Evolutionary conservation across 2,113 vertebrate genomes (phyloP), one percentile per base, ranked within the genome.

Genomic region (Seriola rivoliana): DNA sequence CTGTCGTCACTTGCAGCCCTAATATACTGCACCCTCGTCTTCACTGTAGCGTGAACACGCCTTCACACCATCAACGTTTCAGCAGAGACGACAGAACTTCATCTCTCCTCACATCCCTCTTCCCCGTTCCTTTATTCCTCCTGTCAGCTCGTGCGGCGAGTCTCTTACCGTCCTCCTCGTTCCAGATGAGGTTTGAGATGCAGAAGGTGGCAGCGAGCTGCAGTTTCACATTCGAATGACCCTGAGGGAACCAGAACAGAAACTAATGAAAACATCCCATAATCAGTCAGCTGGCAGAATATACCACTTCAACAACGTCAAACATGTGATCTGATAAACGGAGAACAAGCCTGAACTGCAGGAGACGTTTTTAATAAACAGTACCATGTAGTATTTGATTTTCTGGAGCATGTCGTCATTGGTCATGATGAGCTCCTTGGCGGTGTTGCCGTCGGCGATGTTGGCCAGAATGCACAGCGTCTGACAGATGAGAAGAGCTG

Each of bases 341-440:
- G 19, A 63, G 17, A 48, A 17, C 55, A 12, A 34, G n/a, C 1
- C 0, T 50, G 19, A 50, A 17, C 23, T 42, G 48, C n/a, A 50
- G 46, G 23, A 46, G 23, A 21, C 10, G 36, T 16, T 34, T 29
- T 1, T 75, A 40, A 14, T 19, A 65, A 17, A 55, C 57, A 14
- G 46, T 91, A 99, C 98, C 98, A 99, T 98, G 85, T 99, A 99
- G 93, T 98, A 98, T 90, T 99, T 99, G 91, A 99, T 96, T 96
- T 99, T 99, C 95, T 99, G 98, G 55, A 99, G 95, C 88, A 97
- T 98, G 92, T 99, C 98, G 69, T 99, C 97, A 78, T 99, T 99
- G 85, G 97, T 99, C 98, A 99, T 99, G 87, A 99, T 97, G 69
- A 99, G 96, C 16, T 99, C 97, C 93, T 99, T 99, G 82, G 98